phyloP scores from a whole-genome alignment of 2,113 vertebrate species.

The Columba livia region DNA sequence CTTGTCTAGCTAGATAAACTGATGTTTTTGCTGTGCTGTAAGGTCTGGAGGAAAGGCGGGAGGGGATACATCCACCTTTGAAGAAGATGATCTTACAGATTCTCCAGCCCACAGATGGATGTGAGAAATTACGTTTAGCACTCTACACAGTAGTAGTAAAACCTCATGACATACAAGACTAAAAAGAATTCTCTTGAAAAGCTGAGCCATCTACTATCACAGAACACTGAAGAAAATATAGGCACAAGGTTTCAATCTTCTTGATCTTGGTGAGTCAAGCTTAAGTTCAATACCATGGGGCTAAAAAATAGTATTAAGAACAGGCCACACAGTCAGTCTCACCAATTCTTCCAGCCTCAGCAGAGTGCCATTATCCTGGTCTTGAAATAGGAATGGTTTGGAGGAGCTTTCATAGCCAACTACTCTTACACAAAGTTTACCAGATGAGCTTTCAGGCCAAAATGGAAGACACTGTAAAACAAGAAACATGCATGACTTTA shows the following conservation, averaged over 20 bases:
- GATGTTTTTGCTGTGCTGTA: not conserved
- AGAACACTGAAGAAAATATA: not conserved
- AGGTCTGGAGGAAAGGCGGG: not conserved
- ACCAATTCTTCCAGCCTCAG: conserved; percentile 86
- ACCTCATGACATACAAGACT: not conserved
- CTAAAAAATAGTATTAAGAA: not conserved
- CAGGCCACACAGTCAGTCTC: not conserved
- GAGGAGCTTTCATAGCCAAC: conserved; percentile 84
- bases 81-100: not conserved
- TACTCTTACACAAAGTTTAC: conserved; percentile 87
- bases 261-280: not conserved
- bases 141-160: not conserved
- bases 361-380: conserved; percentile 91
- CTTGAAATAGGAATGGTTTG: conserved; percentile 85
- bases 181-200: not conserved
- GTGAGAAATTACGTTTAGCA: not conserved
- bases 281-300: not conserved
- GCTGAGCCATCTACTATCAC: not conserved
- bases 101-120: not conserved
- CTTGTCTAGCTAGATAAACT: not conserved
- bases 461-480: conserved; percentile 89
- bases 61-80: not conserved
- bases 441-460: conserved; percentile 89
- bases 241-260: not conserved
- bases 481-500: not conserved